Evolutionary conservation across 1,140 invertebrate genomes (phyloP).

Genomic region (Bombus impatiens): DNA sequence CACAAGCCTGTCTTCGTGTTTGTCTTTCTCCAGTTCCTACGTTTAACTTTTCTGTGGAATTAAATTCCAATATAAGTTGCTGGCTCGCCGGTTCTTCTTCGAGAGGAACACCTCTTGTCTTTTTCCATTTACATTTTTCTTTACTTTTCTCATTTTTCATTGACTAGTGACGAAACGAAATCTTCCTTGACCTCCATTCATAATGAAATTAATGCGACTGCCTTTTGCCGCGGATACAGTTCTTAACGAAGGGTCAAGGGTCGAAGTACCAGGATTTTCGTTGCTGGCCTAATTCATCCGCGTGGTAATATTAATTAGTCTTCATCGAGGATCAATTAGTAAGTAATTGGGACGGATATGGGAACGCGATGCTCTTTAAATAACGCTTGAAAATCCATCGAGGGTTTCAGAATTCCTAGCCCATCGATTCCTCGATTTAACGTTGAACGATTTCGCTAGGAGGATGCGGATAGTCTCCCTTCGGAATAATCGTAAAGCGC

Average conservation of each 20-base stretch:
- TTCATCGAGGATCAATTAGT: slow-evolving; percentile 16
- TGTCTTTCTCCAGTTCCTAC: background rate
- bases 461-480: too few species aligned
- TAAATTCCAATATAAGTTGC: slow-evolving; percentile 31
- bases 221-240: background rate
- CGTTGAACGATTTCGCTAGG: too few species aligned
- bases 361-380: background rate
- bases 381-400: background rate
- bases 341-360: background rate
- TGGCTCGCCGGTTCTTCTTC: too few species aligned
- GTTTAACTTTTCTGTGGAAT: slow-evolving; percentile 12
- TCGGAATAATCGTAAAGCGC: too few species aligned
- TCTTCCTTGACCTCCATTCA: slow-evolving; percentile 41
- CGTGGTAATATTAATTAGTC: slow-evolving; percentile 15
- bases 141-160: background rate
- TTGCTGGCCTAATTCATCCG: background rate
- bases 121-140: background rate
- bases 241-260: slow-evolving; percentile 13
- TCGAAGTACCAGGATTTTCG: background rate
- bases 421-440: background rate
- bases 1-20: background rate
- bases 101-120: background rate
- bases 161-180: slow-evolving; percentile 9
- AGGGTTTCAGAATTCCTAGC: too few species aligned
- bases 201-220: slow-evolving; percentile 38